These are phyloP conservation scores for Camponotus pennsylvanicus DNA, from an alignment of 1,140 invertebrate species.

Conservation along the genomic window DNA sequence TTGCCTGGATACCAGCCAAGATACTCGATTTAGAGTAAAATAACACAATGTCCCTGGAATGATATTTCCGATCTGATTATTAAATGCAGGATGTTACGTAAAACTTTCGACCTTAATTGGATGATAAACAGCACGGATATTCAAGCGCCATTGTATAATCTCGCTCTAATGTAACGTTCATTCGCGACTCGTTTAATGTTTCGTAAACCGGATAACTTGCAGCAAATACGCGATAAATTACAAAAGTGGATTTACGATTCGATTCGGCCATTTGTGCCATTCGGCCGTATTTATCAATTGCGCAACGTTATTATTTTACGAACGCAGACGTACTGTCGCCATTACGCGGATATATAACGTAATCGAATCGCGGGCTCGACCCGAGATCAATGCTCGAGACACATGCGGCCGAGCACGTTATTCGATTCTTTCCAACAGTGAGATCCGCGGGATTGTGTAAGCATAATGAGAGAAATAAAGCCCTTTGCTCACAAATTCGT, in stretches of 20 bases:
- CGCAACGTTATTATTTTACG: constrained; percentile 30
- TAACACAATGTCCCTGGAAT: background rate
- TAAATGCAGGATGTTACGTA: background rate
- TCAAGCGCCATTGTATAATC: constrained; percentile 13
- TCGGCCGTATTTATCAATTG: constrained; percentile 41
- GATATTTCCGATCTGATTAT: constrained; percentile 19
- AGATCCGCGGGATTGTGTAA: background rate
- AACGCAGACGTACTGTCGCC: constrained; percentile 14
- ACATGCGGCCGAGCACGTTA: background rate
- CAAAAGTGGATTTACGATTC: constrained; percentile 29
- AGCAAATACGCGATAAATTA: constrained; percentile 40
- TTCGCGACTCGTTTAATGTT: constrained; percentile 37
- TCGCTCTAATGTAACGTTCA: background rate
- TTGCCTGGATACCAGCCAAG: constrained; percentile 42
- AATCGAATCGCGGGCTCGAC: constrained; percentile 37
- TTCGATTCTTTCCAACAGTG: constrained; percentile 19
- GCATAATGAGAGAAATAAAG: constrained; percentile 1
- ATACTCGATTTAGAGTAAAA: constrained; percentile 29
- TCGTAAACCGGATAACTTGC: constrained; percentile 11
- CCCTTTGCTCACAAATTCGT: background rate
- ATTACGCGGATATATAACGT: constrained; percentile 31
- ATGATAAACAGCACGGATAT: background rate
- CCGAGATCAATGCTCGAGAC: constrained; percentile 11
- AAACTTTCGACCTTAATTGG: constrained; percentile 31
- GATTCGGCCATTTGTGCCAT: background rate